A percentile compares a stretch with the other conserved stretches of the same genome.
Conservation (phyloP, 2,113 vertebrate species). For the Neodon shergylaensis region DNA sequence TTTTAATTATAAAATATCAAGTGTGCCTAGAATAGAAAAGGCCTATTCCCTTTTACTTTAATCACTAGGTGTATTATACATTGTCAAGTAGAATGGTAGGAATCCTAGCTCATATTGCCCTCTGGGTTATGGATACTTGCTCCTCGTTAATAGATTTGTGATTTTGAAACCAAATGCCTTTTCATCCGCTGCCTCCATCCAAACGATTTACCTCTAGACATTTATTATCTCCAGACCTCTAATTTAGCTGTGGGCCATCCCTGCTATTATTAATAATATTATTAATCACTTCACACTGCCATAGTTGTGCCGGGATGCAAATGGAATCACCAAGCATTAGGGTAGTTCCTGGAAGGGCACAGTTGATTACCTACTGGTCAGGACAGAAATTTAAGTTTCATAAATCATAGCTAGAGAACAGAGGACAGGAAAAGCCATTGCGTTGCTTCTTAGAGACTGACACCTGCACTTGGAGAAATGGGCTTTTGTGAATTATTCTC, state of each 20-base stretch:
- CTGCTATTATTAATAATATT: background rate
- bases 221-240: background rate
- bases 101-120: background rate
- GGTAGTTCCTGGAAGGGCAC: background rate
- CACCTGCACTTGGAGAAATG: background rate
- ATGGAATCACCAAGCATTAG: background rate
- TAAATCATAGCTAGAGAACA: background rate
- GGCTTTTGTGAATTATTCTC: background rate
- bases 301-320: background rate
- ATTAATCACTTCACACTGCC: background rate
- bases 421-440: background rate
- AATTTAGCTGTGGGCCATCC: background rate
- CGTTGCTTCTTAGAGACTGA: background rate
- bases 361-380: background rate
- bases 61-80: background rate
- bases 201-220: constrained; percentile 11
- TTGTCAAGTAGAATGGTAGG: background rate
- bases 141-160: background rate
- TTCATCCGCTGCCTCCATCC: background rate
- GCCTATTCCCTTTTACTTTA: background rate
- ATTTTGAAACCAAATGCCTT: constrained; percentile 53
- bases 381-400: background rate
- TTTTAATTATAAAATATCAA: constrained; percentile 15
- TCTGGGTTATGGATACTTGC: background rate
- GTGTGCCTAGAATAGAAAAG: background rate